Evolutionary conservation across 2,888 invertebrate genomes (phyloP), one percentile per base, ranked within the genome.

Genomic region (Cataglyphis livida): DNA sequence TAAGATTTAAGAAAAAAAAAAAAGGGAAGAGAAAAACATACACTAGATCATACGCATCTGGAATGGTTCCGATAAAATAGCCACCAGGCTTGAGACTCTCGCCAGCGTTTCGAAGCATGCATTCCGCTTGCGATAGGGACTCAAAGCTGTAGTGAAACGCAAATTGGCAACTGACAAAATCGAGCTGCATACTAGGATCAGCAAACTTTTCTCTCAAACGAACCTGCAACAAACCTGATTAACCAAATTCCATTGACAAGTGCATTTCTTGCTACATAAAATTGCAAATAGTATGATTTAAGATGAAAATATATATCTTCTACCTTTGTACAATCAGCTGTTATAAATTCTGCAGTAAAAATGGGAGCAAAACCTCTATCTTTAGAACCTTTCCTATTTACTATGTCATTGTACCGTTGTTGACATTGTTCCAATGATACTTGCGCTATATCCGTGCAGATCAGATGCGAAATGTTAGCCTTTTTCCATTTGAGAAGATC

Each of bases 91-190:
- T 96, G 28, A 99, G 95, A 93, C 97, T 97, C 93, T 99, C 99
- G 9, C 98, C 97, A 10, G 98, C 98, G 95, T 99, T 99, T 84
- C 96, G 96, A 9, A 99, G 95, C 98, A 99, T 98, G 93, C 97
- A 97, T 93, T 98, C 97, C 0, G 99, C 99, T 95, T 99, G 99
- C 5, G 95, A 95, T 84, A 98, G 95, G 83, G 98, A 97, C 95
- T 99, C 98, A 95, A 99, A 99, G 92, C 98, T 97, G 93, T 99
- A 99, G 95, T 99, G 99, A 93, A 99, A 97, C 32, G 99, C 98
- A 96, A 99, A 99, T 95, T 99, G 99, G 94, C 99, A 99, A 94
- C 99, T 99, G 0, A 98, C 98, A 61, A 99, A 93, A 94, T 99
- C 98, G 92, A 99, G 96, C 91, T 96, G 96, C 83, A 97, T 96